Evolutionary conservation across 2,797 vertebrate species (phyloP), one percentile per base, ranked within the genome.

Genomic region (Notoglanidium macrostoma): DNA sequence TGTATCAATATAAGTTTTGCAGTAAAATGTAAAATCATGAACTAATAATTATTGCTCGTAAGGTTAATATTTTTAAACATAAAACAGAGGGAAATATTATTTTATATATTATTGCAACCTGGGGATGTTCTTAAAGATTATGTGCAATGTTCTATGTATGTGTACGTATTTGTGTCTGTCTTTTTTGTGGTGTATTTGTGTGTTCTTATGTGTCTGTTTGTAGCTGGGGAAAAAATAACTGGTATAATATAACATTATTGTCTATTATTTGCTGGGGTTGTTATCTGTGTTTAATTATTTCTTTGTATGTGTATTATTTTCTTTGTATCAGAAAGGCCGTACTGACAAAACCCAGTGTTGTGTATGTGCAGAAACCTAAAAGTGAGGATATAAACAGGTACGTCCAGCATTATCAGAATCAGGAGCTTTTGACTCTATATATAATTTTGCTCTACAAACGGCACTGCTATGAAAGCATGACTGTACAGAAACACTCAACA

Each of bases 271-370:
- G 19, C 11, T 65, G 74, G 23, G 65, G 35, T n/a, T 63, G 29
- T 54, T 49, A 26, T 15, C 55, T 35, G 49, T n/a, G n/a, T 65
- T 85, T 35, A 59, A 57, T 46, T 21, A 10, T 44, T 72, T 23
- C 26, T 68, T 76, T 57, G 23, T 72, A 3, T 82, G 17, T 72
- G 63, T 81, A 72, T 85, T 70, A 29, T 82, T 67, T 77, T 4
- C 51, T 89, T 82, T 88, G 51, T 83, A 21, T 85, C 55, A 88
- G 72, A 85, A 65, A 81, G 9, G 10, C 55, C 6, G 29, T 72
- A 26, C 76, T 29, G 3, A 17, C 68, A 61, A 55, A 15, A 40
- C 57, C 79, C 49, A 29, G 55, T 23, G 70, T 57, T 63, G 29
- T 82, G 73, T 46, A 29, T 85, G 59, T 85, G 59, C 40, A 59